These are phyloP conservation scores for Pedionomus torquatus DNA, from an alignment of 2,113 vertebrate species.

Conservation along the genomic window DNA sequence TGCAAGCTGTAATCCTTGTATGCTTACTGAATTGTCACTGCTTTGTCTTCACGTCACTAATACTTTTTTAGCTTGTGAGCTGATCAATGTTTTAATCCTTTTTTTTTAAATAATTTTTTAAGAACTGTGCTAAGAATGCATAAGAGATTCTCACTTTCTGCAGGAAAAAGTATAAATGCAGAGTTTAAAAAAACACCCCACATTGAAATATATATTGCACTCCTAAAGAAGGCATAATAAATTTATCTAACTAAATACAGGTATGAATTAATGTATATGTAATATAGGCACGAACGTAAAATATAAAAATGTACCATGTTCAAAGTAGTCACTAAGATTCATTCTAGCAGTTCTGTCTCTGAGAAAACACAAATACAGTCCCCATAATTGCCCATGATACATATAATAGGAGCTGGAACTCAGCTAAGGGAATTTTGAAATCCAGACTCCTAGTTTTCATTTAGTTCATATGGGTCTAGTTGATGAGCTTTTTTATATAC, in stretches of 20 bases:
- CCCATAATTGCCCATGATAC: neutral
- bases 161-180: neutral
- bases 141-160: neutral
- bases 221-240: neutral
- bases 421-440: neutral
- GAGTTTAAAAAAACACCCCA: neutral
- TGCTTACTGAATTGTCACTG: neutral
- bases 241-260: too few relatives aligned
- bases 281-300: constrained; percentile 1
- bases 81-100: constrained; percentile 15
- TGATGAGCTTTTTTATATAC: neutral
- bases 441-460: neutral
- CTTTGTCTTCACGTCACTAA: neutral
- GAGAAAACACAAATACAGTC: neutral
- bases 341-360: neutral
- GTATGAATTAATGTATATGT: too few relatives aligned
- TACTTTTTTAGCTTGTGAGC: neutral
- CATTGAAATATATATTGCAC: neutral
- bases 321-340: neutral
- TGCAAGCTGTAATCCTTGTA: neutral
- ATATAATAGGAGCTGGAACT: neutral
- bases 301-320: neutral
- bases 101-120: neutral
- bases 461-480: neutral
- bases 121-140: neutral